Evolutionary conservation across 1,140 invertebrate species (phyloP).

Genomic region (Harlomillsia oculata): DNA sequence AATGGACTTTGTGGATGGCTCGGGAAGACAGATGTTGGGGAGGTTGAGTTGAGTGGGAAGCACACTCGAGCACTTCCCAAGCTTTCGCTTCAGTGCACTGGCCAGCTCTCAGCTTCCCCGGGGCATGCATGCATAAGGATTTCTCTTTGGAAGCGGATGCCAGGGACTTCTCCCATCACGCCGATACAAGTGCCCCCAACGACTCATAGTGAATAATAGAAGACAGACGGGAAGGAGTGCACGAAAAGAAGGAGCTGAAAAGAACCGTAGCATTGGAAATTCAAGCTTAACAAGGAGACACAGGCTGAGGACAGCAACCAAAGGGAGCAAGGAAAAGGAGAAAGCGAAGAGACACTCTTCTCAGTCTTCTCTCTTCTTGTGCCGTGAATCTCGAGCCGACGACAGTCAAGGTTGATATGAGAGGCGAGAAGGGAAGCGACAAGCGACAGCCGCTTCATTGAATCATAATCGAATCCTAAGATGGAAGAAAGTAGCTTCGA

Average conservation of each 20-base stretch:
- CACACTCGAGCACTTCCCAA: too few species aligned
- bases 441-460: slow-evolving; percentile 34
- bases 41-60: too few species aligned
- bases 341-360: neutral
- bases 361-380: neutral
- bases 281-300: slow-evolving; percentile 16
- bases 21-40: too few species aligned
- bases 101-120: too few species aligned
- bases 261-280: slow-evolving; percentile 5
- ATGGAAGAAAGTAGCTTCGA: slow-evolving; percentile 16
- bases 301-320: neutral
- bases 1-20: too few species aligned
- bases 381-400: slow-evolving; percentile 1
- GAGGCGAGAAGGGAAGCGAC: slow-evolving; percentile 23
- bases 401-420: slow-evolving; percentile 13
- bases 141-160: neutral
- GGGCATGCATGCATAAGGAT: too few species aligned
- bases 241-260: slow-evolving; percentile 10
- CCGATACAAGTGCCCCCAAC: neutral
- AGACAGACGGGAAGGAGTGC: too few species aligned
- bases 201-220: slow-evolving; percentile 22
- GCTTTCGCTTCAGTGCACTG: too few species aligned
- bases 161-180: neutral
- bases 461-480: slow-evolving; percentile 34
- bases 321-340: neutral